Conservation (phyloP, 2,797 vertebrate species). For the Oceanodroma leucorhoa region DNA sequence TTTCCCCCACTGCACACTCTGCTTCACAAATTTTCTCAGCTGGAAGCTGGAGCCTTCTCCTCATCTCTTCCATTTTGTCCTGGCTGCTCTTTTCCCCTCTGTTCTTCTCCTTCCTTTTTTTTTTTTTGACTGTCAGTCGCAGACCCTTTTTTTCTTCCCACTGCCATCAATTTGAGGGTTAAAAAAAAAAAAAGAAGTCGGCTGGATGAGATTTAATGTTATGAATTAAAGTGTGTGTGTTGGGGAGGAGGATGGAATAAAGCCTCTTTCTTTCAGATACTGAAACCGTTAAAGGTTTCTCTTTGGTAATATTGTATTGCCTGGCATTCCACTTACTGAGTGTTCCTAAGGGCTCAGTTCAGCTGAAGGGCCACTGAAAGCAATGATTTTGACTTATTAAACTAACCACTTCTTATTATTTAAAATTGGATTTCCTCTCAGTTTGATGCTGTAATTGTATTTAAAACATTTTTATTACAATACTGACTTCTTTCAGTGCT, state of each 20-base stretch:
- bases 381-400: slow-evolving; percentile 18
- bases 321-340: neutral
- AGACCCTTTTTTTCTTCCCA: neutral
- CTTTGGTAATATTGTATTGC: neutral
- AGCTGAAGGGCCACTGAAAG: neutral
- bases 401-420: slow-evolving; percentile 30
- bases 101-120: neutral
- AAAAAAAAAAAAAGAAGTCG: neutral
- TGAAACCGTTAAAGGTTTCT: neutral
- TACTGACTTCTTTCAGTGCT: slow-evolving; percentile 3
- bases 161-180: neutral
- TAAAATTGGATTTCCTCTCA: slow-evolving; percentile 35
- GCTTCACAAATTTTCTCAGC: neutral
- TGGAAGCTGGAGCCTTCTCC: neutral
- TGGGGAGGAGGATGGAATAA: neutral
- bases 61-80: neutral
- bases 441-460: slow-evolving; percentile 27
- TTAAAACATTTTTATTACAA: slow-evolving; percentile 26
- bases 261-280: neutral
- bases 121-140: neutral
- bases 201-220: neutral
- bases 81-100: neutral
- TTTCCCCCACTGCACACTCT: neutral
- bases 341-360: neutral
- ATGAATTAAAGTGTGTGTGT: slow-evolving; percentile 7